These are phyloP conservation scores for Pseudococcus longispinus DNA, from an alignment of 2,888 invertebrate species.

Conservation along the genomic window DNA sequence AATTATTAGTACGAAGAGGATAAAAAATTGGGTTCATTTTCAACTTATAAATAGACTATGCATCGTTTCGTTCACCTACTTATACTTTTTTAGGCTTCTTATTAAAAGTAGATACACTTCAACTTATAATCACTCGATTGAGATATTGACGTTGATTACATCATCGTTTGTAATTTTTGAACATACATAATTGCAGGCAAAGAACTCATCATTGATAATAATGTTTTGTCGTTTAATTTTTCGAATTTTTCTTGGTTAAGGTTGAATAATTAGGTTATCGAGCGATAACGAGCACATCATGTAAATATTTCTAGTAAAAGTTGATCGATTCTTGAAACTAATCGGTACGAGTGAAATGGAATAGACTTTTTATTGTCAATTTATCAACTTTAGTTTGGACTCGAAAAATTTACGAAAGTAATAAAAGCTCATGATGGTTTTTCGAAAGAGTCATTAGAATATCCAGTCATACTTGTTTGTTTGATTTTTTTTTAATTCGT, in stretches of 20 bases:
- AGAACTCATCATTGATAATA: not conserved
- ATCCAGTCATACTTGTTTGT: too few species aligned
- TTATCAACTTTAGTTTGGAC: not conserved
- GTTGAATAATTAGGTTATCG: slow-evolving; percentile 19
- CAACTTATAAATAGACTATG: not conserved
- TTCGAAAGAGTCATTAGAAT: too few species aligned
- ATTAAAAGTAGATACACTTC: not conserved
- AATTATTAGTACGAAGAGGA: not conserved
- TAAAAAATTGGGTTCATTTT: not conserved
- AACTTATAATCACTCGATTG: not conserved
- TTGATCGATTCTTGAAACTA: not conserved
- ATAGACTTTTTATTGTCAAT: not conserved
- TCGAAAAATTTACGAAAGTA: not conserved
- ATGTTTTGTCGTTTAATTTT: slow-evolving; percentile 10
- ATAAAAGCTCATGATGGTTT: not conserved
- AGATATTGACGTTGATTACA: not conserved
- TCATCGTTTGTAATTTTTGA: not conserved
- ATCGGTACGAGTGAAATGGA: not conserved
- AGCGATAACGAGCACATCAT: not conserved
- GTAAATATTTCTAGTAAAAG: not conserved
- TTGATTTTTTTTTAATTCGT: too few species aligned
- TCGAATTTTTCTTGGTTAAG: not conserved
- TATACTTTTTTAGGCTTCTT: not conserved
- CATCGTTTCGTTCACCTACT: not conserved
- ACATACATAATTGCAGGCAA: not conserved